Evolutionary conservation across 2,113 vertebrate species (phyloP).

Genomic region (Siniperca knerii): DNA sequence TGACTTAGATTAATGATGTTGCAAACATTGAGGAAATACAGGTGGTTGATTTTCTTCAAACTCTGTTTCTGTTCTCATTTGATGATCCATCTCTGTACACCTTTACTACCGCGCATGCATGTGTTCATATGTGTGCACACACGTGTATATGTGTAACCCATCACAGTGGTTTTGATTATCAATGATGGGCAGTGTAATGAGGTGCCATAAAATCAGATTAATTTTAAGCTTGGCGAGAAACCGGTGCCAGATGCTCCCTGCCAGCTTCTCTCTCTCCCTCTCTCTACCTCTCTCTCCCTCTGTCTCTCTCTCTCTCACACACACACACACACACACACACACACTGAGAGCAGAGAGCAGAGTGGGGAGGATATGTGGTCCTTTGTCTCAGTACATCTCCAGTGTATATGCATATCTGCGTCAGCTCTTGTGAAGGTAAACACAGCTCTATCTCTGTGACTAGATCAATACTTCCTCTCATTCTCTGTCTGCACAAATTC

Average conservation of each 20-base stretch:
- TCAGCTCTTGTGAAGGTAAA: conserved; percentile 63
- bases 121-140: conserved; percentile 14
- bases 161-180: conserved; percentile 77
- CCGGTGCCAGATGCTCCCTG: conserved; percentile 77
- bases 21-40: conserved; percentile 65
- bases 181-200: conserved; percentile 80
- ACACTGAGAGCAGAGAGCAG: neutral
- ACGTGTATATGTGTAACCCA: conserved; percentile 30
- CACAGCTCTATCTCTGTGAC: conserved; percentile 49
- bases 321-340: neutral
- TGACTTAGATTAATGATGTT: conserved; percentile 72
- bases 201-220: conserved; percentile 80
- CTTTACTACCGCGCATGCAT: neutral
- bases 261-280: conserved; percentile 42
- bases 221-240: conserved; percentile 71
- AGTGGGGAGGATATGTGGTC: conserved; percentile 23
- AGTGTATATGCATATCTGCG: conserved; percentile 46
- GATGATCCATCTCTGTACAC: conserved; percentile 28
- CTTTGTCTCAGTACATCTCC: conserved; percentile 56
- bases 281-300: neutral
- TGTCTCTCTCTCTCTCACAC: conserved; percentile 9
- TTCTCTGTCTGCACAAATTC: conserved; percentile 36
- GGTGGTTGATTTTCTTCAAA: conserved; percentile 68
- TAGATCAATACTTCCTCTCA: conserved; percentile 55
- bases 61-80: conserved; percentile 46